Conservation (phyloP, 2,888 invertebrate species). For the Cosmia trapezina region DNA sequence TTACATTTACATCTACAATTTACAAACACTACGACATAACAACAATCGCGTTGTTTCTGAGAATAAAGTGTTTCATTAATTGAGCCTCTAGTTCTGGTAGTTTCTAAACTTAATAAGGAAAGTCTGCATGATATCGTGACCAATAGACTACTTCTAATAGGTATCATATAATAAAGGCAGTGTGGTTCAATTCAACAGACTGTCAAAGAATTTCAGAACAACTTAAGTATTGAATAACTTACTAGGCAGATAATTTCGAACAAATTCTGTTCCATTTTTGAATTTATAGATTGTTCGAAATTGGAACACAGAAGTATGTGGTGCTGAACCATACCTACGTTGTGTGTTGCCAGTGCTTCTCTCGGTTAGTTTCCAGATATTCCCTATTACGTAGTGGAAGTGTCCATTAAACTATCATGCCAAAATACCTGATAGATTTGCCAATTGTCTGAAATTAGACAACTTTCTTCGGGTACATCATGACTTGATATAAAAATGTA, state of each 20-base stretch:
- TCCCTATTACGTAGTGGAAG: conserved; percentile 35
- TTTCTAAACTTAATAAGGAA: not conserved
- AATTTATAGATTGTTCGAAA: conserved; percentile 2
- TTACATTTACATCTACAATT: not conserved
- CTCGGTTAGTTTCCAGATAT: not conserved
- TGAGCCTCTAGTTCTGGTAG: not conserved
- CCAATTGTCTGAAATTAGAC: conserved; percentile 38
- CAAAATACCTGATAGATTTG: conserved; percentile 31
- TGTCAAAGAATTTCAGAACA: conserved; percentile 2
- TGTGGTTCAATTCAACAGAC: not conserved
- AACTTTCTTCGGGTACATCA: conserved; percentile 28
- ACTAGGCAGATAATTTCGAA: no score
- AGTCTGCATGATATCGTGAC: not conserved
- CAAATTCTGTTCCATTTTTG: no score
- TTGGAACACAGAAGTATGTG: conserved; percentile 25
- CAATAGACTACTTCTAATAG: no score
- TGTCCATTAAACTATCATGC: conserved; percentile 1
- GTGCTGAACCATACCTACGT: conserved; percentile 17
- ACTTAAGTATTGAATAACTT: no score
- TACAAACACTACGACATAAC: not conserved
- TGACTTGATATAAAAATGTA: conserved; percentile 34
- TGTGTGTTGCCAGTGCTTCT: conserved; percentile 16
- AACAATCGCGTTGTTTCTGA: not conserved
- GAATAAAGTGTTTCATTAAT: not conserved
- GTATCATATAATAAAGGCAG: not conserved